A percentile compares a stretch with the other conserved stretches of the same genome.
Conservation (phyloP, 2,888 invertebrate genomes). For the Ophion costatus region DNA sequence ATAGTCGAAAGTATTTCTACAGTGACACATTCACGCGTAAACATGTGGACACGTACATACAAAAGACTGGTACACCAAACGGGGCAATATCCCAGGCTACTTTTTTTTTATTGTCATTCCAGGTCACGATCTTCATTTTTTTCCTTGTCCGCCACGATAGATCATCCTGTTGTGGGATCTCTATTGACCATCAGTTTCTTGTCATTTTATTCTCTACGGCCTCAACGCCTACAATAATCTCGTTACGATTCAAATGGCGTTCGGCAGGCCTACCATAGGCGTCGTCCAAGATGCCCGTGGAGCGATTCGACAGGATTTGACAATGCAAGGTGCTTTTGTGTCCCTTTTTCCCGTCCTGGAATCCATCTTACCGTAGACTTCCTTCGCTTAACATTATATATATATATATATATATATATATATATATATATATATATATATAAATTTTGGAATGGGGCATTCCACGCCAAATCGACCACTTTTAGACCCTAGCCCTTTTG, state of each 20-base stretch:
- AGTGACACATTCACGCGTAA: not conserved
- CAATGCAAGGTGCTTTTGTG: slow-evolving; percentile 82
- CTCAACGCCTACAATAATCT: slow-evolving; percentile 82
- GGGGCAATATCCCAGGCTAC: slow-evolving; percentile 36
- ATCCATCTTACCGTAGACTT: slow-evolving; percentile 72
- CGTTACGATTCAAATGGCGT: slow-evolving; percentile 78
- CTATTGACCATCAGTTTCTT: slow-evolving; percentile 55
- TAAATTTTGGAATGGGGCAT: no score
- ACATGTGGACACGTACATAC: not conserved
- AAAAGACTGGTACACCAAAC: not conserved
- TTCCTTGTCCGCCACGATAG: slow-evolving; percentile 20
- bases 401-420: slow-evolving; percentile 7
- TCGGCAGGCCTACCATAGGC: slow-evolving; percentile 57
- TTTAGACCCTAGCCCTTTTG: no score
- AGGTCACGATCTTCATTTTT: slow-evolving; percentile 44
- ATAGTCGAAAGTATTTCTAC: slow-evolving; percentile 46
- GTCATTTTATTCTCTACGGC: slow-evolving; percentile 73
- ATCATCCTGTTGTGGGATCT: slow-evolving; percentile 59
- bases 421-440: no score
- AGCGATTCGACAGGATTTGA: slow-evolving; percentile 75
- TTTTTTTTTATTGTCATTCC: slow-evolving; percentile 22
- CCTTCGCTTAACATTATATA: slow-evolving; percentile 66
- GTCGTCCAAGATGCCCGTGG: slow-evolving; percentile 57
- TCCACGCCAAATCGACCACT: no score
- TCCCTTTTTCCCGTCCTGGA: slow-evolving; percentile 64